These are phyloP conservation scores for Nibea albiflora DNA, from an alignment of 2,113 vertebrate species.

Conservation along the genomic window DNA sequence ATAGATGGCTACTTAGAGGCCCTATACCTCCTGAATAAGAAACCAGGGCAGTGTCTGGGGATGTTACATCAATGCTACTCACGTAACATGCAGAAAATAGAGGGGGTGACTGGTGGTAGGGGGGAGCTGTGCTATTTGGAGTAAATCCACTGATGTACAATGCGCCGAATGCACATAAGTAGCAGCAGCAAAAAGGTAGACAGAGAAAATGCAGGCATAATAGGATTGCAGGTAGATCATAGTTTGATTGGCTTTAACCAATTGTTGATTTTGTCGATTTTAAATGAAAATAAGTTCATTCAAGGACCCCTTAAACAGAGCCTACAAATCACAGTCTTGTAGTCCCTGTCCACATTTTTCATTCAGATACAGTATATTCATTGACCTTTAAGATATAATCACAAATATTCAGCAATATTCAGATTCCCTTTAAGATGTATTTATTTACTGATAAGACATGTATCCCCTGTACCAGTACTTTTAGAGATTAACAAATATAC, in stretches of 20 bases:
- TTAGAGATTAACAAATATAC: too few relatives aligned
- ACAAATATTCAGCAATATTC: conserved; percentile 19
- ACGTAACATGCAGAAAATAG: conserved; percentile 74
- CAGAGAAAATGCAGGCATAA: conserved; percentile 32
- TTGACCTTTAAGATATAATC: conserved; percentile 6
- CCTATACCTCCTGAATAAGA: conserved; percentile 75
- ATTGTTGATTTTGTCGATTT: conserved; percentile 34
- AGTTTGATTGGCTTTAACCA: neutral
- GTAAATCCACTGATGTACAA: conserved; percentile 73
- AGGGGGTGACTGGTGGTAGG: conserved; percentile 55
- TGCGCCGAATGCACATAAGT: conserved; percentile 57
- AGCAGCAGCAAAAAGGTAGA: conserved; percentile 41
- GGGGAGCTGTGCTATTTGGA: conserved; percentile 73
- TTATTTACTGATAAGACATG: too few relatives aligned
- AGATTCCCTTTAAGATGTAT: too few relatives aligned
- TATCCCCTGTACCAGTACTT: too few relatives aligned
- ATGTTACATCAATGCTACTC: conserved; percentile 76
- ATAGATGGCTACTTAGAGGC: conserved; percentile 78
- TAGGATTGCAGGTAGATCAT: conserved; percentile 27
- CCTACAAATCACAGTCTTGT: neutral
- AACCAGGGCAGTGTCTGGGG: conserved; percentile 63
- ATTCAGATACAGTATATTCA: conserved; percentile 25
- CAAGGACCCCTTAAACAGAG: neutral
- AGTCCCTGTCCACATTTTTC: neutral
- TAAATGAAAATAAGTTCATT: neutral